These are phyloP conservation scores for Enteromius radiatus DNA, from an alignment of 2,797 vertebrate genomes.

Conservation along the genomic window DNA sequence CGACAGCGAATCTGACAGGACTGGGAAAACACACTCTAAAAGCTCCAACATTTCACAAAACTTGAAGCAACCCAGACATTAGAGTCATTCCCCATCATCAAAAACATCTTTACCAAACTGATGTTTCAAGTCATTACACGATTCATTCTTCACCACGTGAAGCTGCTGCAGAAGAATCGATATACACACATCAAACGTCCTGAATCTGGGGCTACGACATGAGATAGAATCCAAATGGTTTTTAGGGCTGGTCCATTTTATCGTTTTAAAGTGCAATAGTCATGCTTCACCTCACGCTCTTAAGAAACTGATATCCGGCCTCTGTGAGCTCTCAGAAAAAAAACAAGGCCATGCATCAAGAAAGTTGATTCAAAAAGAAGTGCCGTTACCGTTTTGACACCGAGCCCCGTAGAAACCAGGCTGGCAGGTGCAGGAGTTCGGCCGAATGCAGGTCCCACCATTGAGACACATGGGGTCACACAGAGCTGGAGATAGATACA, in stretches of 20 bases:
- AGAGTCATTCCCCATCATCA: constrained; percentile 8
- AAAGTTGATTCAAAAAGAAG: not conserved
- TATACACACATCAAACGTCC: constrained; percentile 19
- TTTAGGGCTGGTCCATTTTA: constrained; percentile 2
- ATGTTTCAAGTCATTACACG: constrained; percentile 63
- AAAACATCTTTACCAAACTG: constrained; percentile 71
- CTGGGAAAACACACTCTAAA: constrained; percentile 17
- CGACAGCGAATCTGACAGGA: constrained; percentile 6
- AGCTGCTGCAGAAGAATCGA: constrained; percentile 23
- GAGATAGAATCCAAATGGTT: not conserved
- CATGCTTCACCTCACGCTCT: constrained; percentile 5
- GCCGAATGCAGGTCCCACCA: constrained; percentile 76
- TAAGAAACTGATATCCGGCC: constrained; percentile 13
- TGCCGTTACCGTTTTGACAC: constrained; percentile 80
- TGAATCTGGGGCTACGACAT: not conserved
- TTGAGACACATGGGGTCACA: constrained; percentile 84
- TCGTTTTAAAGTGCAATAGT: not conserved
- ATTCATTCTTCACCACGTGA: constrained; percentile 7
- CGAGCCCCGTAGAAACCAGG: constrained; percentile 80
- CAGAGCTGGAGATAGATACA: constrained; percentile 69
- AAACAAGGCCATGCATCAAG: not conserved
- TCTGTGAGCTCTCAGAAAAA: not conserved
- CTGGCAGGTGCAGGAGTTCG: constrained; percentile 77
- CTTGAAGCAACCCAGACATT: constrained; percentile 20
- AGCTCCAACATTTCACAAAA: constrained; percentile 1